phyloP scores from a whole-genome alignment of 2,888 invertebrate species.

The Cordylochernes scorpioides region DNA sequence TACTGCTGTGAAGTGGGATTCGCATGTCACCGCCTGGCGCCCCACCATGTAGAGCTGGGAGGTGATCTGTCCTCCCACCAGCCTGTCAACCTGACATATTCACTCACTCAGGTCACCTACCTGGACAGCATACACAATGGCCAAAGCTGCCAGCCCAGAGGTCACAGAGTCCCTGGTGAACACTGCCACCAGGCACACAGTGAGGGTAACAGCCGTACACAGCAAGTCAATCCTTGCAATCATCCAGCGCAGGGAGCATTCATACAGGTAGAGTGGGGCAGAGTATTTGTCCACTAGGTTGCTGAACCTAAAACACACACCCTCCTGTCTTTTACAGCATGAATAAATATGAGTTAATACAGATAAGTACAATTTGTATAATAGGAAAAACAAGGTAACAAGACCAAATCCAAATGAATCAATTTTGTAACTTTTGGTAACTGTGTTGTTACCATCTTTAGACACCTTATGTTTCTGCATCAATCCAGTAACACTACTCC shows the following conservation, averaged over 20 bases:
- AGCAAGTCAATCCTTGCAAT: slow-evolving; percentile 25
- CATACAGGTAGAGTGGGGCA: slow-evolving; percentile 26
- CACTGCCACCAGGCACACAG: slow-evolving; percentile 28
- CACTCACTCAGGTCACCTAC: too few relatives aligned
- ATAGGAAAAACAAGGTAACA: neutral
- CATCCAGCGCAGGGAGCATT: slow-evolving; percentile 28
- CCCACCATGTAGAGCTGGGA: too few relatives aligned
- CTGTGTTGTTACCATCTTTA: too few relatives aligned
- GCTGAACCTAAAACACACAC: slow-evolving; percentile 23
- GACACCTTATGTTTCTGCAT: too few relatives aligned
- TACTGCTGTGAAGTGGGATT: slow-evolving; percentile 27
- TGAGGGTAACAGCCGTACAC: slow-evolving; percentile 23
- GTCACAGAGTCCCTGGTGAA: slow-evolving; percentile 23
- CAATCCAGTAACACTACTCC: too few relatives aligned
- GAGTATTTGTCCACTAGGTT: slow-evolving; percentile 26
- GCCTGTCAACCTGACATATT: too few relatives aligned
- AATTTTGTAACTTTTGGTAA: too few relatives aligned
- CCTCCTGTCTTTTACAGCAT: neutral
- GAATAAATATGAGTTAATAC: neutral
- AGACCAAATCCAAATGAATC: slow-evolving; percentile 1
- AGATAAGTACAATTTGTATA: neutral
- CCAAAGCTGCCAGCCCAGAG: slow-evolving; percentile 33
- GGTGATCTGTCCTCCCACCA: too few relatives aligned
- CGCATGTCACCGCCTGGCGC: too few relatives aligned
- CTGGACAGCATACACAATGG: slow-evolving; percentile 31